Conservation (phyloP, 2,888 invertebrate genomes). For the Blastobasis lacticolella region DNA sequence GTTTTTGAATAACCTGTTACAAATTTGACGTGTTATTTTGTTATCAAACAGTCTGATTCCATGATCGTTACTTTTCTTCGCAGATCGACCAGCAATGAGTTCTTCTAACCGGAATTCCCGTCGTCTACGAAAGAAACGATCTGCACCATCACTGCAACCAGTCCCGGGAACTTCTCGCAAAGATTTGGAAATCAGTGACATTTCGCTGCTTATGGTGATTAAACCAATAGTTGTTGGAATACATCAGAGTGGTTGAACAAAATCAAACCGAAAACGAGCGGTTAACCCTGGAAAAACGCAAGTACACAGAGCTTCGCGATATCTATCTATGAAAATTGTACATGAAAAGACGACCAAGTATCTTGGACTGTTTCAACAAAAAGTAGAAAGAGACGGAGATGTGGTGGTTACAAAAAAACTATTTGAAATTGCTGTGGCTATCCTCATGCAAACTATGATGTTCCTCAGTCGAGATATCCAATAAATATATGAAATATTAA, state of each 20-base stretch:
- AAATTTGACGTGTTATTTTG: not conserved
- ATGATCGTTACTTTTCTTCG: not conserved
- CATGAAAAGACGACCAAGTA: not conserved
- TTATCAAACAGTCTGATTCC: not conserved
- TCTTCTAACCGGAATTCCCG: not conserved
- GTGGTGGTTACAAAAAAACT: not conserved
- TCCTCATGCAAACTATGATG: not conserved
- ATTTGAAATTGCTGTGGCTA: too few species aligned
- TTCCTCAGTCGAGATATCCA: not conserved
- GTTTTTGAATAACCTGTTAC: not conserved
- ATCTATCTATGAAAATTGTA: too few species aligned
- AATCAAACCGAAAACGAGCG: not conserved
- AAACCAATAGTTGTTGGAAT: not conserved
- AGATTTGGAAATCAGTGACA: too few species aligned
- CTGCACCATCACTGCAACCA: not conserved
- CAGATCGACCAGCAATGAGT: too few species aligned
- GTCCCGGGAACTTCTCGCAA: not conserved
- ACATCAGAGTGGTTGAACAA: not conserved
- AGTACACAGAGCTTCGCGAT: too few species aligned
- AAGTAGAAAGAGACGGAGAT: not conserved
- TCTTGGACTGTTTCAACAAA: not conserved
- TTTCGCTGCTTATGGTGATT: not conserved
- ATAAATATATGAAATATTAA: not conserved
- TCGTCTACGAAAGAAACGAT: not conserved
- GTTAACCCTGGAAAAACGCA: too few species aligned